A percentile compares a stretch with the other conserved stretches of the same genome.
These are phyloP conservation scores for Lethocerus indicus DNA, from an alignment of 1,140 invertebrate genomes.

Conservation along the genomic window DNA sequence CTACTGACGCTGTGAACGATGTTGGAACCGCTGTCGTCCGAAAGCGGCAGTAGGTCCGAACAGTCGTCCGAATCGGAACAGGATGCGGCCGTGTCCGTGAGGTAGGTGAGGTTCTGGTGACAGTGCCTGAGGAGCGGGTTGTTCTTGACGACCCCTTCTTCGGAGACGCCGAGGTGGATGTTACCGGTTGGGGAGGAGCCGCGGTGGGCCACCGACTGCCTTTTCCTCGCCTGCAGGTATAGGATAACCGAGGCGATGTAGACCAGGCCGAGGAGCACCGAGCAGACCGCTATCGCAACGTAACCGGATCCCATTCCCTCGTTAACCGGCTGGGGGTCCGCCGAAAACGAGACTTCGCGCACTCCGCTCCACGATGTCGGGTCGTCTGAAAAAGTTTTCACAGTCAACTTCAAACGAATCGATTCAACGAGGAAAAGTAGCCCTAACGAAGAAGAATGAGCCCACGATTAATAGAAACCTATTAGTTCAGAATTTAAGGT, in stretches of 20 bases:
- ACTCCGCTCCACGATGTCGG: conserved; percentile 26
- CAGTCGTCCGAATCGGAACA: conserved; percentile 17
- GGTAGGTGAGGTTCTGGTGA: conserved; percentile 13
- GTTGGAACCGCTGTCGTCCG: no score
- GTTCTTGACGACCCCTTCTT: conserved; percentile 50
- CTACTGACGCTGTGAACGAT: no score
- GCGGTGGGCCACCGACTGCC: conserved; percentile 8
- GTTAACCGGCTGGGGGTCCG: conserved; percentile 36
- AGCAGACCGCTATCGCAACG: conserved; percentile 62
- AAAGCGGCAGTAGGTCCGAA: conserved; percentile 5
- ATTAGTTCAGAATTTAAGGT: no score
- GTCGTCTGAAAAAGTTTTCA: conserved; percentile 8
- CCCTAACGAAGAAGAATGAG: no score
- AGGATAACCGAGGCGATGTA: conserved; percentile 68
- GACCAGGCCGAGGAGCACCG: conserved; percentile 57
- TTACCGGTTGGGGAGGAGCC: conserved; percentile 6
- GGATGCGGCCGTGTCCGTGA: conserved; percentile 14
- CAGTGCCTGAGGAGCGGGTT: conserved; percentile 42
- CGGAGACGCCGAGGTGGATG: conserved; percentile 18
- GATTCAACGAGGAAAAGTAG: no score
- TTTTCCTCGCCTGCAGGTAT: conserved; percentile 48
- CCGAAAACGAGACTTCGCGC: conserved; percentile 56
- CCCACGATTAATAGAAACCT: no score
- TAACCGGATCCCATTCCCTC: conserved; percentile 48
- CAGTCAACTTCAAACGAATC: no score